Conservation (phyloP, 1,140 invertebrate species). For the Littorina saxatilis region DNA sequence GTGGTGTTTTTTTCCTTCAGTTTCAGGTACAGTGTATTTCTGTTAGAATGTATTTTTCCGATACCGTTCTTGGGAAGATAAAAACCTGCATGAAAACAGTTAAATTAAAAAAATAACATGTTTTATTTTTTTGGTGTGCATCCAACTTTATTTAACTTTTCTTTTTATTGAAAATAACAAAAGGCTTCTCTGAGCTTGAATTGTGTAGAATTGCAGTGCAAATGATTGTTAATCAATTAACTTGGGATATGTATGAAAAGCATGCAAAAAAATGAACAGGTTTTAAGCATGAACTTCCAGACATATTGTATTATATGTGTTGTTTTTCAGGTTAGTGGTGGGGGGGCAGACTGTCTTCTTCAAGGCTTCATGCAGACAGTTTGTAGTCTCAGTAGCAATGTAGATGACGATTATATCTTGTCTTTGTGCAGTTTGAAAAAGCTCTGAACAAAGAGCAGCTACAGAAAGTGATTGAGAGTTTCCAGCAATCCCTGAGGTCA, state of each 20-base stretch:
- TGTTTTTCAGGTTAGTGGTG: too few relatives aligned
- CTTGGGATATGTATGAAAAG: neutral
- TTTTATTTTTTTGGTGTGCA: too few relatives aligned
- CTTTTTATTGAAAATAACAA: neutral
- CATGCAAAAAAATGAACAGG: neutral
- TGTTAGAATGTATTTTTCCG: too few relatives aligned
- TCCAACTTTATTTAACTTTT: too few relatives aligned
- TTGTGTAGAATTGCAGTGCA: neutral
- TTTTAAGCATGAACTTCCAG: neutral
- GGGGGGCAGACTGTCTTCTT: neutral
- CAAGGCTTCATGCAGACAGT: neutral
- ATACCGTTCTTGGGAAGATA: too few relatives aligned
- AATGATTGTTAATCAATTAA: too few relatives aligned
- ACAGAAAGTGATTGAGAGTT: slow-evolving; percentile 86
- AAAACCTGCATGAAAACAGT: too few relatives aligned
- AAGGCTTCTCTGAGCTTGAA: neutral
- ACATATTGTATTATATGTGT: neutral
- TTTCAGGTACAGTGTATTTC: too few relatives aligned
- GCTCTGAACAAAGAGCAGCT: slow-evolving; percentile 79
- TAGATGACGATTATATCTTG: too few relatives aligned
- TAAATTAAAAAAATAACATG: too few relatives aligned
- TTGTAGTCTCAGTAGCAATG: too few relatives aligned
- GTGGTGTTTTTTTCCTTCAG: too few relatives aligned
- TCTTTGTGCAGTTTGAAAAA: slow-evolving; percentile 67
- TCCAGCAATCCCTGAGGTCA: slow-evolving; percentile 82